Percentiles rank a stretch among this genome's conserved stretches.
Conservation (phyloP, 2,888 invertebrate species). For the Scrobipalpa atriplicella region DNA sequence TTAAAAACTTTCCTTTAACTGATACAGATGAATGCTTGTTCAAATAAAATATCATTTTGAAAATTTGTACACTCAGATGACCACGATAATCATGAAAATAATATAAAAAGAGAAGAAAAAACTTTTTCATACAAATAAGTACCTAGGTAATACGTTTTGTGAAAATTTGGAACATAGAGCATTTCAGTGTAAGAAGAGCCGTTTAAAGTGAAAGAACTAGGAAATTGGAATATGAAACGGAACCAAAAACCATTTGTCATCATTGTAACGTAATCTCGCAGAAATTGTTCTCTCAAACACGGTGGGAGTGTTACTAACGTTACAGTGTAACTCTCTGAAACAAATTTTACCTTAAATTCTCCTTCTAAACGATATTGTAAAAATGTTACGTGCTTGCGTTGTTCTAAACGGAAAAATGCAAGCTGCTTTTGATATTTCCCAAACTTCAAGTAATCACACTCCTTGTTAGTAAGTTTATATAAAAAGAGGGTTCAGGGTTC, state of each 20-base stretch:
- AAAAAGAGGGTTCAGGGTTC: no score
- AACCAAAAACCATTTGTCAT: constrained; percentile 13
- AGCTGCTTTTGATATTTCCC: no score
- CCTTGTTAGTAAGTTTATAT: no score
- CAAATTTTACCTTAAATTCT: neutral
- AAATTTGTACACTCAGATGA: no score
- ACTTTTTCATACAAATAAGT: no score
- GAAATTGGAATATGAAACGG: constrained; percentile 14
- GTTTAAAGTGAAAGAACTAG: neutral
- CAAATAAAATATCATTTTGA: no score
- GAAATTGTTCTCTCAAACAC: constrained; percentile 1
- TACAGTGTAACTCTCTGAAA: neutral
- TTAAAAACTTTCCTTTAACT: no score
- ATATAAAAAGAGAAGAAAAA: neutral
- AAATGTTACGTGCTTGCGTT: neutral
- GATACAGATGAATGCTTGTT: no score
- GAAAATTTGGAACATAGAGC: neutral
- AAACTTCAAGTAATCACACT: no score
- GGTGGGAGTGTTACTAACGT: neutral
- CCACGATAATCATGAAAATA: neutral
- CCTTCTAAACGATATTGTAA: neutral
- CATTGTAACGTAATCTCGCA: constrained; percentile 18
- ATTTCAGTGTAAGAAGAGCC: neutral
- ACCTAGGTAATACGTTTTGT: neutral
- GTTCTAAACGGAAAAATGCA: neutral